Percentiles rank a stretch among this genome's conserved stretches.
phyloP scores from a whole-genome alignment of 1,140 invertebrate genomes.

The Drosophila sucinea region DNA sequence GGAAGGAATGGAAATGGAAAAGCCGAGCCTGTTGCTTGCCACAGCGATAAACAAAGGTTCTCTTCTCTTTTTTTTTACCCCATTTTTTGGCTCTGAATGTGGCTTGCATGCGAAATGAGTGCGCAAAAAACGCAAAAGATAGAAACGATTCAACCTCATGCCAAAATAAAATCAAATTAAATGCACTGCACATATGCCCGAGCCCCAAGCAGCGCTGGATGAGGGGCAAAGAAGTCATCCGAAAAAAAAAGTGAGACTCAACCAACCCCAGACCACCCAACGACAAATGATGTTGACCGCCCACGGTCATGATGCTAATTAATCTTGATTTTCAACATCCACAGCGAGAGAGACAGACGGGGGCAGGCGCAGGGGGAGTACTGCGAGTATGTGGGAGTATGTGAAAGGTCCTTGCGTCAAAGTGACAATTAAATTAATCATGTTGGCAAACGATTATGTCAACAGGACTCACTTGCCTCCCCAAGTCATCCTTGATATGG shows the following conservation, averaged over 20 bases:
- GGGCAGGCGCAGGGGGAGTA: not conserved
- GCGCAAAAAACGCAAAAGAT: slow-evolving; percentile 16
- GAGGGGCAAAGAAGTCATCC: not conserved
- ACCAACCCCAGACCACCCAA: slow-evolving; percentile 17
- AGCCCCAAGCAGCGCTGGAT: not conserved
- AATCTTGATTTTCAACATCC: slow-evolving; percentile 72
- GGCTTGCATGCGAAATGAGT: slow-evolving; percentile 52
- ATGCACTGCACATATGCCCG: slow-evolving; percentile 47
- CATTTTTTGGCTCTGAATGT: slow-evolving; percentile 20
- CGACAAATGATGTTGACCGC: slow-evolving; percentile 76
- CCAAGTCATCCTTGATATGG: slow-evolving; percentile 12
- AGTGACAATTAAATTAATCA: slow-evolving; percentile 82
- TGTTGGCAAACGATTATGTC: slow-evolving; percentile 78
- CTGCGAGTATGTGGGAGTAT: slow-evolving; percentile 2
- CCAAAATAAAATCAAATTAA: slow-evolving; percentile 64
- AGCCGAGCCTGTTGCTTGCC: slow-evolving; percentile 20
- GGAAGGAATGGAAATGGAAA: not conserved
- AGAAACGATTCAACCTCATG: slow-evolving; percentile 21
- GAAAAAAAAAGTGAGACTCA: not conserved
- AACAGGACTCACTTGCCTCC: slow-evolving; percentile 49
- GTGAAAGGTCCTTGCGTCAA: slow-evolving; percentile 59
- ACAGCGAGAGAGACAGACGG: not conserved
- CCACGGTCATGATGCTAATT: slow-evolving; percentile 75
- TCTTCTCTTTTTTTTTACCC: not conserved
- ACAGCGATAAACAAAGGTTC: slow-evolving; percentile 31